phyloP scores from a whole-genome alignment of 2,797 vertebrate species.

The Babyrousa celebensis region DNA sequence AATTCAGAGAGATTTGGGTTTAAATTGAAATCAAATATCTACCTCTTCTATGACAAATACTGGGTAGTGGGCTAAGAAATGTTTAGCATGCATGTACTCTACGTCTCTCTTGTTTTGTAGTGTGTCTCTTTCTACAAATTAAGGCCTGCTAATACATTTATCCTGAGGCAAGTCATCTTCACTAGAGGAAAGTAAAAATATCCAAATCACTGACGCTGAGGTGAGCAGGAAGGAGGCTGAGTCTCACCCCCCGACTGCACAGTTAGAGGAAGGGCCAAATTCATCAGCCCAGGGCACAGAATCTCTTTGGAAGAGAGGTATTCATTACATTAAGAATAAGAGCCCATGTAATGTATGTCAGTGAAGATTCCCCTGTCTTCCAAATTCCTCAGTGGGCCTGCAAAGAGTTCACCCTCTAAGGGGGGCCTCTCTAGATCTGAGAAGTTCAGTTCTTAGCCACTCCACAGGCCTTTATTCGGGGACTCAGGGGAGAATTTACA shows the following conservation, averaged over 20 bases:
- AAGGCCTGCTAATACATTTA: neutral
- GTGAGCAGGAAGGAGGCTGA: neutral
- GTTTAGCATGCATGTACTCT: neutral
- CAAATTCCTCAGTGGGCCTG: neutral
- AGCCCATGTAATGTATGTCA: neutral
- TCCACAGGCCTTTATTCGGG: neutral
- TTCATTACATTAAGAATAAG: neutral
- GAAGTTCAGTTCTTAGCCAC: neutral
- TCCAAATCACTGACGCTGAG: neutral
- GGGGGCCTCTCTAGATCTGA: neutral
- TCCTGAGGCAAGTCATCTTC: neutral
- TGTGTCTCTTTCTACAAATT: neutral
- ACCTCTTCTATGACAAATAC: neutral
- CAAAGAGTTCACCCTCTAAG: no score
- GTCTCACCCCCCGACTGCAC: neutral
- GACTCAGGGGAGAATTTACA: neutral
- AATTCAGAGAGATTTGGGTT: neutral
- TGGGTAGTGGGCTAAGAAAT: neutral
- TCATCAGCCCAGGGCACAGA: neutral
- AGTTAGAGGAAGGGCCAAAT: neutral
- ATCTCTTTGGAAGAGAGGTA: neutral
- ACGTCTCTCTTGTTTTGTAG: neutral
- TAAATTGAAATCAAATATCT: constrained; percentile 9
- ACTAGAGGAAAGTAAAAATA: neutral
- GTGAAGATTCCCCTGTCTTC: neutral